Evolutionary conservation across 2,888 invertebrate genomes (phyloP).

Genomic region (Drosophila acutilabella): DNA sequence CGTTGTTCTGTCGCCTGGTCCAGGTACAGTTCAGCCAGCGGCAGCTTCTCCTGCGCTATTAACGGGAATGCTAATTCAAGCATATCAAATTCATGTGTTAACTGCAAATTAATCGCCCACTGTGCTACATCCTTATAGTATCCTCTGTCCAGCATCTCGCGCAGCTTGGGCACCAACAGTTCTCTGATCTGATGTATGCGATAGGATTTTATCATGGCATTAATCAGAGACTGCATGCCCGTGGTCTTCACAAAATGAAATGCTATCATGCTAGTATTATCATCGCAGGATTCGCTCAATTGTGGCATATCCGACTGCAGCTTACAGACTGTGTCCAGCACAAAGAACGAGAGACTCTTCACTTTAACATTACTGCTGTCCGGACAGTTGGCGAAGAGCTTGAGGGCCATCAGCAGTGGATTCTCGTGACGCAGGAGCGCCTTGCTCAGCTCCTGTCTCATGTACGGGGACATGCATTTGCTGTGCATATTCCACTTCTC

Average conservation of each 20-base stretch:
- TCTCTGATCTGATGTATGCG: slow-evolving; percentile 88
- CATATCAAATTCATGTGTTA: slow-evolving; percentile 89
- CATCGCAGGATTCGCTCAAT: slow-evolving; percentile 85
- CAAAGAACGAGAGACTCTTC: slow-evolving; percentile 83
- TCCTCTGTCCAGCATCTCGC: slow-evolving; percentile 86
- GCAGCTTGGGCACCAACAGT: slow-evolving; percentile 88
- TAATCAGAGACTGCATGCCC: slow-evolving; percentile 88
- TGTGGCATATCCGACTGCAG: slow-evolving; percentile 85
- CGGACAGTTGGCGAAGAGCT: slow-evolving; percentile 84
- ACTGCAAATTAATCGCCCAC: slow-evolving; percentile 88
- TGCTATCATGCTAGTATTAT: slow-evolving; percentile 89
- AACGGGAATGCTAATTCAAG: slow-evolving; percentile 91
- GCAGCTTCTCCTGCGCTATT: slow-evolving; percentile 92
- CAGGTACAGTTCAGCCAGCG: slow-evolving; percentile 91
- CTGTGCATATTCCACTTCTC: slow-evolving; percentile 81
- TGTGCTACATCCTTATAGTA: slow-evolving; percentile 92
- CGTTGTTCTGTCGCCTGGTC: slow-evolving; percentile 88
- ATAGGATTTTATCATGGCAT: slow-evolving; percentile 88
- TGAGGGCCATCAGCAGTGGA: slow-evolving; percentile 82
- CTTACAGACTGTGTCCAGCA: slow-evolving; percentile 88
- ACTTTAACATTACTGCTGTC: slow-evolving; percentile 84
- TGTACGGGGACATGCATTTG: slow-evolving; percentile 71
- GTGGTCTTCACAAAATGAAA: slow-evolving; percentile 90
- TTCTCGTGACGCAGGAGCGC: slow-evolving; percentile 56
- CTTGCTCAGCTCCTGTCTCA: slow-evolving; percentile 56